Percentiles rank a stretch among this genome's conserved stretches.
Evolutionary conservation across 2,888 invertebrate genomes (phyloP).

Genomic region (Ditula angustiorana): DNA sequence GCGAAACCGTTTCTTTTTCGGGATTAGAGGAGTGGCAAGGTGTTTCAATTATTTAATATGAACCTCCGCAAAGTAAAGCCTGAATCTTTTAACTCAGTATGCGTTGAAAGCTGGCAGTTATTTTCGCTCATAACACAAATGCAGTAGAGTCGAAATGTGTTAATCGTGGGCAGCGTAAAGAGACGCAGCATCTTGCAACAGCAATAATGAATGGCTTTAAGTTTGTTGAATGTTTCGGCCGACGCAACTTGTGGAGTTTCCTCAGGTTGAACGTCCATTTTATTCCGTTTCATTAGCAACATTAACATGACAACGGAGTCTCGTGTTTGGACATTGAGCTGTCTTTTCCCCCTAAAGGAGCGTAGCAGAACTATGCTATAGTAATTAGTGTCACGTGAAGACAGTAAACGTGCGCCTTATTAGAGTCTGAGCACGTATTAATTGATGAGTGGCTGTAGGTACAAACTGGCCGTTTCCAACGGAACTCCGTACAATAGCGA

Average conservation of each 20-base stretch:
- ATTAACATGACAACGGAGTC: neutral
- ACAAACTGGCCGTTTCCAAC: neutral
- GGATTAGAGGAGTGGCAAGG: too few relatives aligned
- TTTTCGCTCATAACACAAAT: neutral
- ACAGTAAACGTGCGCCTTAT: constrained; percentile 21
- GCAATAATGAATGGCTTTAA: constrained; percentile 21
- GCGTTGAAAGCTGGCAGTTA: neutral
- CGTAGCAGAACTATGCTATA: neutral
- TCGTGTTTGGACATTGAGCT: neutral
- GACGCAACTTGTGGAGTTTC: constrained; percentile 6
- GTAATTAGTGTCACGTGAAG: constrained; percentile 13
- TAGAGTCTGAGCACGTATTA: constrained; percentile 28
- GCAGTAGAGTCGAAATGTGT: neutral
- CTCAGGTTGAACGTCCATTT: neutral
- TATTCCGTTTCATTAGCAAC: neutral
- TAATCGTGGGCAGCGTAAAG: neutral
- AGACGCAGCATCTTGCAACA: neutral
- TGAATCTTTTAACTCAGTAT: too few relatives aligned
- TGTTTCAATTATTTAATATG: too few relatives aligned
- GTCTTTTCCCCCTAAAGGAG: neutral
- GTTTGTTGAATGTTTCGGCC: constrained; percentile 3
- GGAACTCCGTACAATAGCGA: constrained; percentile 1
- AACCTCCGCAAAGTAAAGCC: too few relatives aligned
- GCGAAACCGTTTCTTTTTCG: too few relatives aligned
- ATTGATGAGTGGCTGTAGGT: constrained; percentile 13